These are phyloP conservation scores for Polymixis lichenea DNA, from an alignment of 2,888 invertebrate species.

Conservation along the genomic window DNA sequence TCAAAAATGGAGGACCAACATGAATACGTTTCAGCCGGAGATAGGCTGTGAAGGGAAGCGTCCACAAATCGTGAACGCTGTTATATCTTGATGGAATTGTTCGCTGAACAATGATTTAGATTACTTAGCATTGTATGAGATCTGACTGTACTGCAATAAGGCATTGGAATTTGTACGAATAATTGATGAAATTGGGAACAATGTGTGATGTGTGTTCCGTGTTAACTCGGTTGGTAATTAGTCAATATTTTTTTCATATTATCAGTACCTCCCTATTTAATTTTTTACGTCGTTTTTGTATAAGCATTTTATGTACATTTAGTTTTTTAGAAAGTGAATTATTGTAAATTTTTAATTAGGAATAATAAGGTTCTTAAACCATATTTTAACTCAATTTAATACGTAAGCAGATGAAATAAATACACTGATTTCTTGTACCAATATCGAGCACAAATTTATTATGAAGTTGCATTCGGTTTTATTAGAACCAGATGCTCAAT, in stretches of 20 bases:
- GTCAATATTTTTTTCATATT: too few species aligned
- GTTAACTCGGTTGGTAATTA: too few species aligned
- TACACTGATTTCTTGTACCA: background rate
- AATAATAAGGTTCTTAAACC: too few species aligned
- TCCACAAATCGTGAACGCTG: slow-evolving; percentile 30
- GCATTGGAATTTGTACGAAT: background rate
- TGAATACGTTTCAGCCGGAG: slow-evolving; percentile 30
- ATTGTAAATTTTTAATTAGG: too few species aligned
- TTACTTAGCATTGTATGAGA: slow-evolving; percentile 17
- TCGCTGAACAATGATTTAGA: slow-evolving; percentile 51
- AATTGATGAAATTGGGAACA: background rate
- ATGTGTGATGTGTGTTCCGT: too few species aligned
- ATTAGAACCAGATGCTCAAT: slow-evolving; percentile 1
- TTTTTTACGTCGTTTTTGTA: too few species aligned
- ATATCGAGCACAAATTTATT: background rate
- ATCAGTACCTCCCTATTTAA: too few species aligned
- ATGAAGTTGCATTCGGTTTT: background rate
- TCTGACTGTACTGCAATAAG: background rate
- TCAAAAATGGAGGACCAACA: slow-evolving; percentile 37
- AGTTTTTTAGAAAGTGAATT: too few species aligned
- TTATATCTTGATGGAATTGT: slow-evolving; percentile 50
- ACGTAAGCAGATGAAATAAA: background rate
- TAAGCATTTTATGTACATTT: too few species aligned
- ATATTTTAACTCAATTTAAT: background rate
- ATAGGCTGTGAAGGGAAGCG: slow-evolving; percentile 23